phyloP scores from a whole-genome alignment of 2,113 vertebrate genomes.

The Ictidomys tridecemlineatus region DNA sequence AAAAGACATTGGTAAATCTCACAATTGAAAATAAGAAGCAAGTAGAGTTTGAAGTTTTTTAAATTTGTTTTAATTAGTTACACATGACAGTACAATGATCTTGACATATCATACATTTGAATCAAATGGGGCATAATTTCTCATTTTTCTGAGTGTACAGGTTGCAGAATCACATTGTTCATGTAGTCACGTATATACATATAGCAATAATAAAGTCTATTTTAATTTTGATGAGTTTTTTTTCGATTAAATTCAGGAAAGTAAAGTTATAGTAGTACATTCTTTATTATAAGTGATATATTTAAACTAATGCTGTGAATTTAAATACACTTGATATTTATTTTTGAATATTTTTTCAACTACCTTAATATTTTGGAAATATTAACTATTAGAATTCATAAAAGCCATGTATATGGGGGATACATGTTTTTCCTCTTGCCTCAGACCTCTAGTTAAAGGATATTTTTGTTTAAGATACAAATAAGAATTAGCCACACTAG shows the following conservation, averaged over 20 bases:
- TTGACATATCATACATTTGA: no score
- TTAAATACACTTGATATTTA: not conserved
- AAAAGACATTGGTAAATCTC: not conserved
- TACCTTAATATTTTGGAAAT: not conserved
- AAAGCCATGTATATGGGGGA: not conserved
- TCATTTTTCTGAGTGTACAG: no score
- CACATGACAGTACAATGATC: no score
- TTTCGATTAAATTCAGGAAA: not conserved
- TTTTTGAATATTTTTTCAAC: constrained; percentile 9
- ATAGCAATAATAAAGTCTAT: no score
- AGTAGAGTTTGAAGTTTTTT: constrained; percentile 25
- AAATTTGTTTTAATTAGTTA: not conserved
- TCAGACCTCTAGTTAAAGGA: not conserved
- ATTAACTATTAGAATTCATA: not conserved
- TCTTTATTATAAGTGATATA: not conserved
- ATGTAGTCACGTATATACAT: no score
- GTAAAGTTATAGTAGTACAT: not conserved
- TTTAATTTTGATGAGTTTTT: not conserved
- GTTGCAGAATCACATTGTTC: no score
- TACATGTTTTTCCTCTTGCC: not conserved
- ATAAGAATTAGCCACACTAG: not conserved
- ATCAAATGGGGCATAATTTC: no score
- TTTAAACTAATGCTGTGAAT: not conserved
- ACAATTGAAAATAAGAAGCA: not conserved
- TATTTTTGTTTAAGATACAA: not conserved